phyloP scores from a whole-genome alignment of 2,113 vertebrate genomes.

The Acrocephalus kingi region DNA sequence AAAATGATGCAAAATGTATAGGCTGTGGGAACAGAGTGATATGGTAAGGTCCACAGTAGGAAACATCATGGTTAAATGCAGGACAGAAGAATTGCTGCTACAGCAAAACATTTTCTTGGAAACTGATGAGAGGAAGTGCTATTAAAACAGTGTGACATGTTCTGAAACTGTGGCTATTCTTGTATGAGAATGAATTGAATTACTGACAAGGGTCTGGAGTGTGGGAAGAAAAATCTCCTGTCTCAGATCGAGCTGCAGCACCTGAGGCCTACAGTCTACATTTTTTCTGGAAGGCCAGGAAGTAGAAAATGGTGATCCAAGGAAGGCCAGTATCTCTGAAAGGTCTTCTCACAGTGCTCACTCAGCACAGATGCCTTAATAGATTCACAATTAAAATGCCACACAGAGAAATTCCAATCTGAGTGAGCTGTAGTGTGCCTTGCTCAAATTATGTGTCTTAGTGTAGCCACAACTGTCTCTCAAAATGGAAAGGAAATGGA shows the following conservation, averaged over 20 bases:
- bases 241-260: neutral
- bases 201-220: neutral
- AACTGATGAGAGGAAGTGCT: conserved; percentile 32
- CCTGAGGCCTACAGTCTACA: neutral
- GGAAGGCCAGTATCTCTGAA: neutral
- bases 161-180: conserved; percentile 30
- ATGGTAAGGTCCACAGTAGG: neutral
- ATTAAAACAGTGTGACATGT: neutral
- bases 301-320: neutral
- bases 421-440: neutral
- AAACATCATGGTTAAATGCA: neutral
- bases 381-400: neutral
- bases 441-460: neutral
- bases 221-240: neutral
- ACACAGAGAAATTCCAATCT: neutral
- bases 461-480: neutral
- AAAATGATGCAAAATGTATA: fast-evolving
- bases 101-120: conserved; percentile 38
- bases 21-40: neutral
- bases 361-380: neutral
- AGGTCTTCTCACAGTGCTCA: neutral
- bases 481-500: neutral
- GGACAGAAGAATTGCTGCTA: neutral
- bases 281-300: neutral
- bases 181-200: neutral